Evolutionary conservation across 2,113 vertebrate genomes (phyloP).

Genomic region (Podiceps cristatus): DNA sequence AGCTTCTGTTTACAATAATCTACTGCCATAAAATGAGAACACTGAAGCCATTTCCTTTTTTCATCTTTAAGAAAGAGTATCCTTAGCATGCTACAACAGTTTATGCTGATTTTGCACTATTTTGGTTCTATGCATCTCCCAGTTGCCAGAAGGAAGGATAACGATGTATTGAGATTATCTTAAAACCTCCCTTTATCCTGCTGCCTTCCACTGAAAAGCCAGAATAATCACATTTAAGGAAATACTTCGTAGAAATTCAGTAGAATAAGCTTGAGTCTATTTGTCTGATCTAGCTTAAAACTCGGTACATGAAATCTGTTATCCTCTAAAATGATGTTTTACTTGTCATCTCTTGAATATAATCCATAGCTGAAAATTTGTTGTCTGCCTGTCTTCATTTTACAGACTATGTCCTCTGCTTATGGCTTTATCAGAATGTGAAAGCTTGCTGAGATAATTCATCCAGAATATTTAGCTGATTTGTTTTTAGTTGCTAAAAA

Average conservation of each 20-base stretch:
- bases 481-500: slow-evolving; percentile 11
- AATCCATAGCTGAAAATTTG: slow-evolving; percentile 3
- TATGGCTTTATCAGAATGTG: not conserved
- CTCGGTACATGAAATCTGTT: not conserved
- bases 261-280: not conserved
- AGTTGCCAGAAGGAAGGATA: not conserved
- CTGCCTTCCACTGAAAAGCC: not conserved
- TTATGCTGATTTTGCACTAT: not conserved
- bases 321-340: not conserved
- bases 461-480: not conserved
- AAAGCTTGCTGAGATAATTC: not conserved
- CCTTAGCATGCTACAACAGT: not conserved
- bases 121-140: not conserved
- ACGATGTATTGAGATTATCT: not conserved
- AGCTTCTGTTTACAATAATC: not conserved
- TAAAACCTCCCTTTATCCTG: not conserved
- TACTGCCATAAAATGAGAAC: not conserved
- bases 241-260: not conserved
- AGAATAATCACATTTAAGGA: not conserved
- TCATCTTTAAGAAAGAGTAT: not conserved
- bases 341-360: not conserved
- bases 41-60: not conserved
- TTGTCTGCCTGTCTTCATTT: not conserved
- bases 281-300: not conserved
- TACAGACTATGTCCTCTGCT: not conserved